A percentile compares a stretch with the other conserved stretches of the same genome.
Conservation (phyloP, 2,797 vertebrate genomes). For the Okamejei kenojei region DNA sequence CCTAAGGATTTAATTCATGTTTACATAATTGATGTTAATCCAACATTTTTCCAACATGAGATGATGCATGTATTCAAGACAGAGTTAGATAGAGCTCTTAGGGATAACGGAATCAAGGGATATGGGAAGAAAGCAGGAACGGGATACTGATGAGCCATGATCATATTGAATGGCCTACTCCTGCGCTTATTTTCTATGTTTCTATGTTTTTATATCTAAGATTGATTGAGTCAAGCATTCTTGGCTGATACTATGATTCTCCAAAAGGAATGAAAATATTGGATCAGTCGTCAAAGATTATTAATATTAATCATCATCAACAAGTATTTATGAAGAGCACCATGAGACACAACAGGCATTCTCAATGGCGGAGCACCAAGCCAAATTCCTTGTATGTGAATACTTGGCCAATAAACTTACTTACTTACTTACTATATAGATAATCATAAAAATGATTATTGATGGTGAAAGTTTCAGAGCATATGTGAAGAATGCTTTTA, state of each 20-base stretch:
- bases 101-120: no score
- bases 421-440: no score
- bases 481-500: not conserved
- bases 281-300: not conserved
- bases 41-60: not conserved
- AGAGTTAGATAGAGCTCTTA: no score
- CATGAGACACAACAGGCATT: not conserved
- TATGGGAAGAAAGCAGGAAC: no score
- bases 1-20: not conserved
- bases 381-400: no score
- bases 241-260: not conserved
- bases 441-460: not conserved
- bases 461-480: not conserved
- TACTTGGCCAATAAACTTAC: no score
- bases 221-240: not conserved
- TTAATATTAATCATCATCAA: no score
- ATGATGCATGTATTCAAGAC: not conserved
- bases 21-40: not conserved
- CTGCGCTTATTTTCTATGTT: no score
- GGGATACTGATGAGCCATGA: no score
- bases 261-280: not conserved
- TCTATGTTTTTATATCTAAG: not conserved
- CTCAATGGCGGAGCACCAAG: no score
- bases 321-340: not conserved
- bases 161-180: no score